Conservation (phyloP, 2,113 vertebrate species). For the Siniperca chuatsi region DNA sequence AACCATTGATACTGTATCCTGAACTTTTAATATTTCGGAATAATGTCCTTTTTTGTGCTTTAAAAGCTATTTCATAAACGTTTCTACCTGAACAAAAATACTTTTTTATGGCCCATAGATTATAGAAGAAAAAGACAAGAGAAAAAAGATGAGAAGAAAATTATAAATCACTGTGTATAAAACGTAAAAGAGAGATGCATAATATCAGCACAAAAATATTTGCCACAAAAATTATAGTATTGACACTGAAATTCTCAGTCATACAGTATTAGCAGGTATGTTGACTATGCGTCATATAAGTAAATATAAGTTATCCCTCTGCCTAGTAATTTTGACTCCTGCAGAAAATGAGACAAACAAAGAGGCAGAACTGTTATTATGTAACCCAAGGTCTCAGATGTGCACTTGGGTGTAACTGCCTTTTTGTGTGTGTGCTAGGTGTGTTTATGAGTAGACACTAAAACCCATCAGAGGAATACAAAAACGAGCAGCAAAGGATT, state of each 20-base stretch:
- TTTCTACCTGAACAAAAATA: too few relatives aligned
- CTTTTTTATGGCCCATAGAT: too few relatives aligned
- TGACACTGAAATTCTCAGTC: neutral
- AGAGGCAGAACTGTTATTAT: constrained; percentile 4
- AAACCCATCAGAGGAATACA: neutral
- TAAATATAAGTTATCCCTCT: neutral
- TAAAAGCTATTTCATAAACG: too few relatives aligned
- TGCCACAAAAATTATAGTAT: neutral
- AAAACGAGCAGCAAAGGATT: too few relatives aligned
- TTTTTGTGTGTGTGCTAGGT: neutral
- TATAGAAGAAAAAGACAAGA: neutral
- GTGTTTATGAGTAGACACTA: neutral
- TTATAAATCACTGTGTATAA: too few relatives aligned
- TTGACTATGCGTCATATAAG: neutral
- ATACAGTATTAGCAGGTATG: neutral
- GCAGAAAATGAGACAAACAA: constrained; percentile 4
- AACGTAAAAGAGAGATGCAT: neutral
- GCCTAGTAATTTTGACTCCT: constrained; percentile 13
- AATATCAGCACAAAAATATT: too few relatives aligned
- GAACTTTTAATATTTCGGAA: too few relatives aligned
- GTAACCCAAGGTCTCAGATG: constrained; percentile 16
- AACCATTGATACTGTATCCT: too few relatives aligned
- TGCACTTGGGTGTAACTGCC: neutral
- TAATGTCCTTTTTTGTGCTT: too few relatives aligned
- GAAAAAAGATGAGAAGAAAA: too few relatives aligned